Conservation (phyloP, 2,797 vertebrate species). For the Rousettus madagascariensis region DNA sequence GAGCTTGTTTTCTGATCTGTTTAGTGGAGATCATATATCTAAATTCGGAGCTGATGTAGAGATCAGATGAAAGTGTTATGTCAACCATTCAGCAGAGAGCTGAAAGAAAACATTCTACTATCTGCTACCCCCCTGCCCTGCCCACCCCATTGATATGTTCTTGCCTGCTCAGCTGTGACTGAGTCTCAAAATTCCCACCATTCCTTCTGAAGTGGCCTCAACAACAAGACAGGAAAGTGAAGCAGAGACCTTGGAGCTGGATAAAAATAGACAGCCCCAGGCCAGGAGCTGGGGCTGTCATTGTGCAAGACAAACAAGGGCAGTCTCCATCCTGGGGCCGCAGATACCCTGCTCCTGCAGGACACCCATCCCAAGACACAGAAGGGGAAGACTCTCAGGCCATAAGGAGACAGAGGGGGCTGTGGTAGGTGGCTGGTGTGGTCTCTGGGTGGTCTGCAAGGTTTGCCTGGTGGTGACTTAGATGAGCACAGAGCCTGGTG, state of each 20-base stretch:
- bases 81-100: neutral
- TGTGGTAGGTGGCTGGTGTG: neutral
- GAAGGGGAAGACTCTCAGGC: neutral
- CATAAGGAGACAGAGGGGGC: neutral
- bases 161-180: neutral
- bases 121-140: neutral
- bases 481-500: neutral
- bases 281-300: neutral
- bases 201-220: neutral
- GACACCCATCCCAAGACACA: neutral
- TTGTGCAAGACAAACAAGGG: neutral
- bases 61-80: neutral
- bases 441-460: neutral
- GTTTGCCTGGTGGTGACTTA: neutral
- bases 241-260: neutral
- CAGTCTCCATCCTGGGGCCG: neutral
- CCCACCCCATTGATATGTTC: neutral
- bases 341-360: neutral
- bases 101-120: neutral
- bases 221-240: neutral
- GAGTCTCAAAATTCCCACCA: neutral
- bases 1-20: neutral
- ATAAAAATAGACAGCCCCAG: conserved; percentile 36
- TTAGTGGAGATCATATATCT: neutral
- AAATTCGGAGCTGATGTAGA: neutral